Percentiles rank a stretch among this genome's conserved stretches.
Conservation (phyloP, 2,888 invertebrate species). For the Chrysolina haemoptera region DNA sequence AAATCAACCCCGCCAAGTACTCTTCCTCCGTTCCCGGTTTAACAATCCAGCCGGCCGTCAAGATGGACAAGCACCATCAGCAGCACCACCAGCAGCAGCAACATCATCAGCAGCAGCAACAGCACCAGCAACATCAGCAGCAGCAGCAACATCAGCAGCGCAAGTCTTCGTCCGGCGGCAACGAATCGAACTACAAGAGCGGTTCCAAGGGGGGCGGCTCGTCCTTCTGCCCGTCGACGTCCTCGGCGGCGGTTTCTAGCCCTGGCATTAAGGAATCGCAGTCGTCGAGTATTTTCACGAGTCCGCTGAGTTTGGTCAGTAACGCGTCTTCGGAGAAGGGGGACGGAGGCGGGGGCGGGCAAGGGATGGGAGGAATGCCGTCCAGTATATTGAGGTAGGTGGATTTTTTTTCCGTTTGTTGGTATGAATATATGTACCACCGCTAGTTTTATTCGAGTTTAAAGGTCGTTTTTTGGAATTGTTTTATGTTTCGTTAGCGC, state of each 20-base stretch:
- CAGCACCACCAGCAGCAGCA: slow-evolving; percentile 33
- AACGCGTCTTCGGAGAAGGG: slow-evolving; percentile 58
- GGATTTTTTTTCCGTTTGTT: neutral
- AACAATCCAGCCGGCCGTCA: slow-evolving; percentile 64
- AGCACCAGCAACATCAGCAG: slow-evolving; percentile 63
- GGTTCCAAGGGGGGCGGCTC: slow-evolving; percentile 52
- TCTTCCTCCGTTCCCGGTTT: slow-evolving; percentile 59
- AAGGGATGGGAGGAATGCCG: slow-evolving; percentile 66
- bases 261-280: slow-evolving; percentile 59
- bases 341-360: slow-evolving; percentile 62
- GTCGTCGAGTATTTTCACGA: slow-evolving; percentile 68
- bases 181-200: slow-evolving; percentile 57
- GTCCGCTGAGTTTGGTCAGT: slow-evolving; percentile 68
- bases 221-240: slow-evolving; percentile 15
- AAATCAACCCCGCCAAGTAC: slow-evolving; percentile 45
- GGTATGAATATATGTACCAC: no score
- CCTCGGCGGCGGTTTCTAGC: slow-evolving; percentile 33
- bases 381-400: slow-evolving; percentile 71
- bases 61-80: slow-evolving; percentile 49
- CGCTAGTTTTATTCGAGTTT: no score
- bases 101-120: slow-evolving; percentile 54
- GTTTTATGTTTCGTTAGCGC: no score
- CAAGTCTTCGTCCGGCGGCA: slow-evolving; percentile 51
- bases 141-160: slow-evolving; percentile 65
- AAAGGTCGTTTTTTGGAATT: no score